Evolutionary conservation across 2,797 vertebrate genomes (phyloP), one percentile per base, ranked within the genome.

Genomic region (Trachurus trachurus): DNA sequence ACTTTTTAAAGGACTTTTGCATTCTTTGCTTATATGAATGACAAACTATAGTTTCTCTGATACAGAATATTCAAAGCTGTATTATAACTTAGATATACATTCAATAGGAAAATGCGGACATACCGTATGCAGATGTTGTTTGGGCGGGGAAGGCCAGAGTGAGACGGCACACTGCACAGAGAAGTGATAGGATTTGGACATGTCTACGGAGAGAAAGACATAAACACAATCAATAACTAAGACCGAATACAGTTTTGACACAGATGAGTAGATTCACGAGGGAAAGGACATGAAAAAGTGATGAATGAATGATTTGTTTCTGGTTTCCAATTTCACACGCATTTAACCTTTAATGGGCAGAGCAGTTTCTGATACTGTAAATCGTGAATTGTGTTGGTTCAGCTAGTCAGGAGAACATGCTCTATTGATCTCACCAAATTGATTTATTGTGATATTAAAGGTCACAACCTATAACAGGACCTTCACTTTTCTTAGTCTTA

Each of bases 101-200:
- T 54, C 1, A 56, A 37, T 12, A 19, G 58, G 19, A 44, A 71
- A 58, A 45, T 44, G 61, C 22, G 21, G 6, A 86, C 71, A 9
- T 80, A 93, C 94, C 91, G n/a, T 84, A 62, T 68, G 78, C 49
- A 72, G 80, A 70, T 47, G 76, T 83, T 9, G 47, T 87, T 70
- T 78, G 86, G 19, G 89, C 83, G n/a, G 94, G 93, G 71, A 93
- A 93, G 49, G 90, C 84, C 86, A 88, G 57, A 49, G 87, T 77
- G 37, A 94, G 85, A 57, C 31, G 76, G 60, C 76, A 92, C 61
- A 92, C 68, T 44, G 86, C 79, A 57, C 83, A 73, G 69, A 94
- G 82, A 58, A 94, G 81, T n/a, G 78, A 69, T 64, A 93, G 65
- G 56, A 90, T 73, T 40, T 86, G 84, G 61, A 87, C 82, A 81